phyloP scores from a whole-genome alignment of 2,888 invertebrate genomes.

The Zeuzera pyrina region DNA sequence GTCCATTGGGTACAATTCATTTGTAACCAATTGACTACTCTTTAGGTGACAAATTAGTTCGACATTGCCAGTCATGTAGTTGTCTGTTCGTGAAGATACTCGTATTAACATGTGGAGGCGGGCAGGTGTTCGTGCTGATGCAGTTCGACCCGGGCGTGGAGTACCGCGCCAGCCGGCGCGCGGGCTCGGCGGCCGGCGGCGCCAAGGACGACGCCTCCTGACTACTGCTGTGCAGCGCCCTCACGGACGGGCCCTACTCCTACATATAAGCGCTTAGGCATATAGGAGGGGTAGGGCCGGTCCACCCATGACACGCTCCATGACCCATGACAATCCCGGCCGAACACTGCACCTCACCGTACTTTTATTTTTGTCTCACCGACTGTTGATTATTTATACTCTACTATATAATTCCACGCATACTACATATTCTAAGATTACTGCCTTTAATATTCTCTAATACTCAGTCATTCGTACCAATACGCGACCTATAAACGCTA shows the following conservation, averaged over 20 bases:
- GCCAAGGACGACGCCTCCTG: slow-evolving; percentile 96
- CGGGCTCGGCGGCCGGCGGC: slow-evolving; percentile 44
- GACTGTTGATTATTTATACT: no score
- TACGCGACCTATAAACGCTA: no score
- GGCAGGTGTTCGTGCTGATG: slow-evolving; percentile 96
- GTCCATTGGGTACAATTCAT: no score
- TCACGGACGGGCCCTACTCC: slow-evolving; percentile 97
- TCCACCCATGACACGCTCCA: not conserved
- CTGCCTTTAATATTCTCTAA: no score
- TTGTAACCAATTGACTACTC: no score
- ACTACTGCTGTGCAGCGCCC: slow-evolving; percentile 99
- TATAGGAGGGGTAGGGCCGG: slow-evolving; percentile 28
- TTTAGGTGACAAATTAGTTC: no score
- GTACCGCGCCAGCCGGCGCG: slow-evolving; percentile 89
- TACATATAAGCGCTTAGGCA: slow-evolving; percentile 87
- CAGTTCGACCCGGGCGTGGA: slow-evolving; percentile 99
- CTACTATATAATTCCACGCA: no score
- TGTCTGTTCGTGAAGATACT: not conserved
- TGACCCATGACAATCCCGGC: not conserved
- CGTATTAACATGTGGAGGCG: not conserved
- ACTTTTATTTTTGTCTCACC: no score
- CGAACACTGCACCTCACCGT: not conserved
- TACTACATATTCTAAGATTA: no score
- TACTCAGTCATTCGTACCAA: no score
- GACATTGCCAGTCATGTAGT: not conserved